These are phyloP conservation scores for Coracias cyanogaster DNA, from an alignment of 2,797 vertebrate genomes.

Conservation along the genomic window DNA sequence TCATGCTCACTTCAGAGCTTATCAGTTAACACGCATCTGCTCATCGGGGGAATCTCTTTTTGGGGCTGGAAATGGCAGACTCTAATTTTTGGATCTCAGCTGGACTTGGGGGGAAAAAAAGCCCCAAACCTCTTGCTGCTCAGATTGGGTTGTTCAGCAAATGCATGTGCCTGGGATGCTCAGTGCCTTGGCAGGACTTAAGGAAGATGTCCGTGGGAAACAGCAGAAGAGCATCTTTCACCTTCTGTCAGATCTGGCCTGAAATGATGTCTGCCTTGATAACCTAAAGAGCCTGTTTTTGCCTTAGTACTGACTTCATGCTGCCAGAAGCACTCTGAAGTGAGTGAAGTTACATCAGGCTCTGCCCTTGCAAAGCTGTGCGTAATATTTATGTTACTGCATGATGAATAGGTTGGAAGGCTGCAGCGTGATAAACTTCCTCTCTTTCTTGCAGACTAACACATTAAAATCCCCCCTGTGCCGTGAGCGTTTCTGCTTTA, in stretches of 20 bases:
- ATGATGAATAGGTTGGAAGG: background rate
- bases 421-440: background rate
- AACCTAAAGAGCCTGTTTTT: background rate
- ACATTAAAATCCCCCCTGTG: background rate
- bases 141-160: accelerated
- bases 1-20: background rate
- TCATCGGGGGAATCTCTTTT: background rate
- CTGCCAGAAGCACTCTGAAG: background rate
- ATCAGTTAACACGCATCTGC: background rate
- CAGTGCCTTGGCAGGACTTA: background rate
- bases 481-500: background rate
- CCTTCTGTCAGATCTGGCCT: background rate
- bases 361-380: background rate
- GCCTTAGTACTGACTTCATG: background rate
- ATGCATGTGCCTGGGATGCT: background rate
- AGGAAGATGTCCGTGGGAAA: background rate
- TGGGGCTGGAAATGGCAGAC: background rate
- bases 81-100: background rate
- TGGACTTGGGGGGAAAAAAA: background rate
- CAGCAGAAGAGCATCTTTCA: background rate
- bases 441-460: background rate
- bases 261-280: background rate
- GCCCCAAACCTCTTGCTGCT: background rate
- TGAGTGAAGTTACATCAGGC: background rate
- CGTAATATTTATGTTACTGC: background rate